These are phyloP conservation scores for Bemisia tabaci DNA, from an alignment of 1,140 invertebrate species.

Conservation along the genomic window DNA sequence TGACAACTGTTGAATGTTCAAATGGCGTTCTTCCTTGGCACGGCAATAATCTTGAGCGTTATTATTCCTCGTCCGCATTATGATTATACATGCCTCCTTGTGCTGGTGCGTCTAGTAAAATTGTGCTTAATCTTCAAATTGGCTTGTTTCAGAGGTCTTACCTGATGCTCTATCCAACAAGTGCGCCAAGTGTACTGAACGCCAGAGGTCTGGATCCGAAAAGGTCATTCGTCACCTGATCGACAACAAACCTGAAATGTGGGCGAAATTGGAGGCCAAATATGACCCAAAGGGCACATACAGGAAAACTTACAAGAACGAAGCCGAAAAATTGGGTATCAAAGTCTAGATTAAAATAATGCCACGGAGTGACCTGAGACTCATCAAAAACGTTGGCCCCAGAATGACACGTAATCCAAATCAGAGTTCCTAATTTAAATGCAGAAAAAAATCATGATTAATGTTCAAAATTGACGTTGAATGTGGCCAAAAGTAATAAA, in stretches of 20 bases:
- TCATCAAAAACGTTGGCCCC: too few relatives aligned
- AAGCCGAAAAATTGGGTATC: conserved; percentile 31
- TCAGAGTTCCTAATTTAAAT: too few relatives aligned
- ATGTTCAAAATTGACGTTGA: too few relatives aligned
- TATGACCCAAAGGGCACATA: conserved; percentile 23
- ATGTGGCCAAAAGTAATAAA: too few relatives aligned
- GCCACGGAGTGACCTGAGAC: too few relatives aligned
- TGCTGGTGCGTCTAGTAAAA: not conserved
- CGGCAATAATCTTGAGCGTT: too few relatives aligned
- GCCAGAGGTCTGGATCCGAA: conserved; percentile 34
- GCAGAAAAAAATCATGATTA: too few relatives aligned
- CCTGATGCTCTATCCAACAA: conserved; percentile 46
- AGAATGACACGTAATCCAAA: too few relatives aligned
- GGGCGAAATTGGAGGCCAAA: conserved; percentile 21
- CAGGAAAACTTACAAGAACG: conserved; percentile 36
- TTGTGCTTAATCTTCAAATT: not conserved
- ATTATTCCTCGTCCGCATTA: not conserved
- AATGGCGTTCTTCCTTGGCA: too few relatives aligned
- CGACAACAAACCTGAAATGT: conserved; percentile 21
- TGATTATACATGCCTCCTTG: not conserved
- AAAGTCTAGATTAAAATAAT: conserved; percentile 23
- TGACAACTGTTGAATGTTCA: not conserved
- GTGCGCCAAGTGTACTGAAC: conserved; percentile 42
- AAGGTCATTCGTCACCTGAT: conserved; percentile 21
- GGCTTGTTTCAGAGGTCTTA: conserved; percentile 37